These are phyloP conservation scores for Cyanistes caeruleus DNA, from an alignment of 2,113 vertebrate genomes.

Conservation along the genomic window DNA sequence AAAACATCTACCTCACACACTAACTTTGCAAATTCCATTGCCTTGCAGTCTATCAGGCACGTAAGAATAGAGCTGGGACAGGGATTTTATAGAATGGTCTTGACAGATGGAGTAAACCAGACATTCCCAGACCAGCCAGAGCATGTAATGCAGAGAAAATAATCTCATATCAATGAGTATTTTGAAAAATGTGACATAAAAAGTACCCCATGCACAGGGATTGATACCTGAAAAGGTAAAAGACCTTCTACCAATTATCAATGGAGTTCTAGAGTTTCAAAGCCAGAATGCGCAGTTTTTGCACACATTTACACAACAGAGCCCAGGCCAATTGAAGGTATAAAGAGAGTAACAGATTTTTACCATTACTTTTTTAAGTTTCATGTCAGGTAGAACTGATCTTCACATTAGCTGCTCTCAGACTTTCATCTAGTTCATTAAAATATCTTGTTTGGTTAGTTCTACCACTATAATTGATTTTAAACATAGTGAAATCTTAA, in stretches of 20 bases:
- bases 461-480: constrained; percentile 65
- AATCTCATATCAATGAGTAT: not conserved
- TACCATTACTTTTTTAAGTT: not conserved
- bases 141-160: not conserved
- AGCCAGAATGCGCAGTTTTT: not conserved
- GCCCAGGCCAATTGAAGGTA: not conserved
- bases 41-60: not conserved
- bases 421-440: constrained; percentile 44
- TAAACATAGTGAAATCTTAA: constrained; percentile 64
- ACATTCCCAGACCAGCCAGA: not conserved
- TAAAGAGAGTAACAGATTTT: not conserved
- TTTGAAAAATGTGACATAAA: not conserved
- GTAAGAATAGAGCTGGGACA: not conserved
- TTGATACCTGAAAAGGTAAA: not conserved
- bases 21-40: not conserved
- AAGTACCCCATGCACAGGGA: not conserved
- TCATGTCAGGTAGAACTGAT: not conserved
- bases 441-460: constrained; percentile 70
- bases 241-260: not conserved
- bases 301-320: not conserved
- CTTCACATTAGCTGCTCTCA: constrained; percentile 13
- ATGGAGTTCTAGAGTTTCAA: not conserved
- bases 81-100: not conserved
- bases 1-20: not conserved
- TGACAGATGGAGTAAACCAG: not conserved